These are phyloP conservation scores for Gobius niger DNA, from an alignment of 2,113 vertebrate genomes.

Conservation along the genomic window DNA sequence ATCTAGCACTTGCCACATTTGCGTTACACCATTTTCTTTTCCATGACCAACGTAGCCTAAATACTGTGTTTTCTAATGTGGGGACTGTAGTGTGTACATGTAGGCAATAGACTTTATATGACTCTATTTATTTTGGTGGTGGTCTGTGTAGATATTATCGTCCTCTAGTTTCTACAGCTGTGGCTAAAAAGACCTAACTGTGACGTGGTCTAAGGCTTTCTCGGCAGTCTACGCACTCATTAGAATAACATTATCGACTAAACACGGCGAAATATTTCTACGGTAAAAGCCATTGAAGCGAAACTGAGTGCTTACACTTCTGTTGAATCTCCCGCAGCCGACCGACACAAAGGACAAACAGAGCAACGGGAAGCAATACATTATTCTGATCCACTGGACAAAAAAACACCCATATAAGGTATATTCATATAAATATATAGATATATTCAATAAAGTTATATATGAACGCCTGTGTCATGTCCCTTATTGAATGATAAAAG, in stretches of 20 bases:
- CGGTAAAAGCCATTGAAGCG: slow-evolving; percentile 37
- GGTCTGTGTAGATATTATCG: slow-evolving; percentile 63
- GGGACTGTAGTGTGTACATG: slow-evolving; percentile 52
- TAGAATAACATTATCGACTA: background rate
- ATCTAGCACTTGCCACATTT: background rate
- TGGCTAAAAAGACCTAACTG: slow-evolving; percentile 47
- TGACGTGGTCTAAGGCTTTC: slow-evolving; percentile 35
- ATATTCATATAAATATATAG: slow-evolving; percentile 60
- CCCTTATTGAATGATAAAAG: slow-evolving; percentile 17
- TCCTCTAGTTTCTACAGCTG: slow-evolving; percentile 55
- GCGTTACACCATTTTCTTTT: background rate
- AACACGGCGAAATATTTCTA: background rate
- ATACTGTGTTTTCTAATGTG: slow-evolving; percentile 69
- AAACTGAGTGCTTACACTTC: slow-evolving; percentile 40
- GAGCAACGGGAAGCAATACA: slow-evolving; percentile 69
- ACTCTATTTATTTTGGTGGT: slow-evolving; percentile 69
- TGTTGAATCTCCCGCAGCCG: slow-evolving; percentile 38
- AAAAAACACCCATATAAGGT: slow-evolving; percentile 55
- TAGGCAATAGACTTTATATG: slow-evolving; percentile 66
- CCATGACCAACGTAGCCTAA: slow-evolving; percentile 69
- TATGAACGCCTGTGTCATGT: slow-evolving; percentile 48
- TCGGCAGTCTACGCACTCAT: slow-evolving; percentile 19
- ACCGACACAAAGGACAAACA: slow-evolving; percentile 28
- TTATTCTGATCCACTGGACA: slow-evolving; percentile 68
- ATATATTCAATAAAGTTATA: slow-evolving; percentile 75